Conservation (phyloP, 2,888 invertebrate species). For the Drosophila phalerata region DNA sequence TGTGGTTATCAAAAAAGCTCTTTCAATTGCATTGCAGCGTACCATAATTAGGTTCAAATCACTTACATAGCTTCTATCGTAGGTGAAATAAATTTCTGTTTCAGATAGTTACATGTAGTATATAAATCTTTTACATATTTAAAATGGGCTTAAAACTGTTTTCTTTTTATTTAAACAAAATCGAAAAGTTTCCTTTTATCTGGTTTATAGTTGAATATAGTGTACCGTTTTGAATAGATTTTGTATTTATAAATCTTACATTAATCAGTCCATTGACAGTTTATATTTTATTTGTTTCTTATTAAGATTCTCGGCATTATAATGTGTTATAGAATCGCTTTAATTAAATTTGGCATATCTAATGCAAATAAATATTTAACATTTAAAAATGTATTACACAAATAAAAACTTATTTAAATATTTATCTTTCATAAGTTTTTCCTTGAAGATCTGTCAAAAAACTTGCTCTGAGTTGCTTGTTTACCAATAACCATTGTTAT, state of each 20-base stretch:
- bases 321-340: not conserved
- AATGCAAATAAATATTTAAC: not conserved
- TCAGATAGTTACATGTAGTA: too few relatives aligned
- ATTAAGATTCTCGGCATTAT: not conserved
- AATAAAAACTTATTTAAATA: not conserved
- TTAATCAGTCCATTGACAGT: not conserved
- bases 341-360: not conserved
- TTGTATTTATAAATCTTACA: too few relatives aligned
- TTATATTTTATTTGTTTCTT: not conserved
- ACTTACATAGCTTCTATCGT: not conserved
- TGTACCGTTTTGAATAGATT: too few relatives aligned
- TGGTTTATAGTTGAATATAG: too few relatives aligned
- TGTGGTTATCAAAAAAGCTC: slow-evolving; percentile 14
- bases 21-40: not conserved
- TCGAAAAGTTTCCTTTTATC: too few relatives aligned
- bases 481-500: slow-evolving; percentile 9
- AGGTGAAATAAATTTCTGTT: not conserved
- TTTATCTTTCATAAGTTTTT: not conserved
- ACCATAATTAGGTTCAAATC: not conserved
- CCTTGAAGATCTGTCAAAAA: not conserved
- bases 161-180: too few relatives aligned
- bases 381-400: not conserved
- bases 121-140: too few relatives aligned
- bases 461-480: slow-evolving; percentile 17
- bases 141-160: too few relatives aligned